Percentiles rank a stretch among this genome's conserved stretches.
phyloP scores from a whole-genome alignment of 2,797 vertebrate species.

The Gambelia wislizenii region DNA sequence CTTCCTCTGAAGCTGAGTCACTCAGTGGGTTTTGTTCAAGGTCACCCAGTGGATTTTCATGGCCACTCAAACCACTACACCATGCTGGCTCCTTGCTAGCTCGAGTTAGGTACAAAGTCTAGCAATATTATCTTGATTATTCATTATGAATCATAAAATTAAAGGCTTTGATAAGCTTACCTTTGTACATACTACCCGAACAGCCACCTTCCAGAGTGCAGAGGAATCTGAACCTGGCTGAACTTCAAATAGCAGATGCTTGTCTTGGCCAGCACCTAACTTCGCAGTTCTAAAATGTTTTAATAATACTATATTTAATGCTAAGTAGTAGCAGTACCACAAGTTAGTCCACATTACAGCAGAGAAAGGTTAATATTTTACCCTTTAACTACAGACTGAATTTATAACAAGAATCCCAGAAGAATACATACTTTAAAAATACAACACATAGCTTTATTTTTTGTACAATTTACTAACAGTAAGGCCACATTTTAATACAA shows the following conservation, averaged over 20 bases:
- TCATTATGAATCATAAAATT: background rate
- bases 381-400: too few relatives aligned
- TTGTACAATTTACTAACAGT: background rate
- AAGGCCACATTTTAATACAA: background rate
- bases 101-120: constrained; percentile 8
- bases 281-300: constrained; percentile 87
- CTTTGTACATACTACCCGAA: constrained; percentile 95
- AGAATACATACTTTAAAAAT: background rate
- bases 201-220: constrained; percentile 95
- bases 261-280: constrained; percentile 91
- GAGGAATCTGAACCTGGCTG: constrained; percentile 93
- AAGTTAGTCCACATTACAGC: background rate
- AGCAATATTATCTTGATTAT: background rate
- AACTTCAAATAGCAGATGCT: constrained; percentile 97
- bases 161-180: constrained; percentile 77
- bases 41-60: too few relatives aligned
- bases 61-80: too few relatives aligned
- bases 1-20: too few relatives aligned
- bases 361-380: background rate
- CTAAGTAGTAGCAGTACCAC: background rate
- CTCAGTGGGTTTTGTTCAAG: too few relatives aligned
- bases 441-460: background rate
- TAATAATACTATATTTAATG: constrained; percentile 14
- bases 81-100: too few relatives aligned
- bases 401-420: background rate